Evolutionary conservation across 1,140 invertebrate species (phyloP), one percentile per base, ranked within the genome.

Genomic region (Arion vulgaris): DNA sequence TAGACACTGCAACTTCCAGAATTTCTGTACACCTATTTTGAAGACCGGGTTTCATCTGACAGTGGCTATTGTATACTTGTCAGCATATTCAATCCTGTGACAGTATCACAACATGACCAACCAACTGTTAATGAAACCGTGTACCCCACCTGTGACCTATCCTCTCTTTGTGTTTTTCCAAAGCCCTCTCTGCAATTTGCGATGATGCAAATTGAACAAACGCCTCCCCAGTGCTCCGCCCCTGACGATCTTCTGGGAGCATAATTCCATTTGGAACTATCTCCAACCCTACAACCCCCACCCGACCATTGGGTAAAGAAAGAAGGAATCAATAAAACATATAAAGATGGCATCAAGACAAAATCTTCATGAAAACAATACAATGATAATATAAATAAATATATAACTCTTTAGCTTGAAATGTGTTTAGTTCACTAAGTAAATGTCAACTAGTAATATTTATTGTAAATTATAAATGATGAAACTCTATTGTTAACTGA

Each of bases 121-220:
- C 41, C 78, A 80, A 80, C 32, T 79, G 53, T 80, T 45, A 26
- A 69, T 66, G 39, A 57, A 57, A 57, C 53, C 53, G 9, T 49
- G 38, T 45, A 80, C 91, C 96, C 96, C 96, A 99, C 97, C 97
- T 98, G 96, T 98, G 97, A 96, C 97, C 97, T 95, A 98, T 98
- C 95, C 97, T 97, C 95, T 98, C 96, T 95, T 97, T 98, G 96
- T 98, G 97, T 95, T 97, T 98, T 94, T 95, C 94, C 94, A 98
- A 96, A 94, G 97, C 97, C 94, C 96, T 96, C 94, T 98, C 96
- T 93, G 97, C 97, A 94, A 96, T 95, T 93, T 96, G 96, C 95
- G 96, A 96, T 95, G 96, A 96, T 93, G 95, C 94, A 96, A 98
- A 98, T 94, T 97, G 96, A 93, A 98, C 97, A 95, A 97, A 99